Base-by-base conservation (phyloP, 2,888 invertebrate species). In the Agrochola lota region DNA sequence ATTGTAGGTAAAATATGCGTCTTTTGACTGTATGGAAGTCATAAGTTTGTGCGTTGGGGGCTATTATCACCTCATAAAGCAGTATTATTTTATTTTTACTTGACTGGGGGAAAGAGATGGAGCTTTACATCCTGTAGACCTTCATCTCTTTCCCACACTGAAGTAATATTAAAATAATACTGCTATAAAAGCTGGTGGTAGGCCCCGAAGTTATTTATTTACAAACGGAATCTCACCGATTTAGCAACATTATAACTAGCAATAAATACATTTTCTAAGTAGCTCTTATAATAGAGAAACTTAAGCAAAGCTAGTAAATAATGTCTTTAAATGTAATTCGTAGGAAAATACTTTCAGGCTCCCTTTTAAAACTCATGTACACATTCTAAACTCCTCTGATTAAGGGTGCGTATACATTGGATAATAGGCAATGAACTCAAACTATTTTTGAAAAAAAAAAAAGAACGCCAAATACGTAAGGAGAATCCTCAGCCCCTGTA, bases 301-400 rank as follows among this genome's bases (percentile, higher is more conserved):
- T 62, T 55, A 78, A 35, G 43, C 26, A 35, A 84, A 59, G 63
- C 49, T 79, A 79, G n/a, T 15, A 23, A 59, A 46, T 84, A 64
- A 85, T 81, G 68, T 81, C 46, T 81, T 73, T 85, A 73, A 80
- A 85, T 74, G 11, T 60, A 60, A 62, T 62, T 80, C 66, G 46
- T 57, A 49, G 55, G 9, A 67, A 71, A 81, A 80, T 81, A 85
- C 49, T 62, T 71, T 80, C 62, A 85, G 72, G 67, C 49, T 57
- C 49, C 30, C 3, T 20, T 57, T 62, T 35, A 30, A 35, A 49
- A 62, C 46, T 26, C 9, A 23, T 67, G 15, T 49, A 57, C 1
- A n/a, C 12, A n/a, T 49, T 83, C 30, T 40, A 0, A 23, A 77
- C 9, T 46, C 12, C 11, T 26, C 9, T 46, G 23, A 62, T 12